Percentiles rank a stretch among this genome's conserved stretches.
Conservation (phyloP, 2,888 invertebrate species). For the Parnassius glacialis region DNA sequence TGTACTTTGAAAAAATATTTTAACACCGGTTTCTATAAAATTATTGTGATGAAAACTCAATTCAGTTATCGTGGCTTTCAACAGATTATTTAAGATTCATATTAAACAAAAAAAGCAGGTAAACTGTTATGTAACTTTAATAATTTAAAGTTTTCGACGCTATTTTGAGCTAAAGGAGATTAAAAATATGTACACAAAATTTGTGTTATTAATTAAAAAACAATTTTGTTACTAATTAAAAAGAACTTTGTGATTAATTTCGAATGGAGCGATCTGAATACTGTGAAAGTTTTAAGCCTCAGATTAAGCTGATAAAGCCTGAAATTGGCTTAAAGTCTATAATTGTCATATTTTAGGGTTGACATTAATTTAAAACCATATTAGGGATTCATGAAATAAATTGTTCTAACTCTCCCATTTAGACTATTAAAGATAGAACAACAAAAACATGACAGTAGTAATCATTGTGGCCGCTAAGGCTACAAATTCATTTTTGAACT, state of each 20-base stretch:
- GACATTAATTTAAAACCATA: too few relatives aligned
- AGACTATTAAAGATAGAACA: too few relatives aligned
- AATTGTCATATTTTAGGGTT: not conserved
- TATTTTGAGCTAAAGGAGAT: not conserved
- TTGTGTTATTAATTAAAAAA: conserved; percentile 21
- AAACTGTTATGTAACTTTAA: conserved; percentile 10
- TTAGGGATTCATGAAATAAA: too few relatives aligned
- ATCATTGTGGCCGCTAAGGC: too few relatives aligned
- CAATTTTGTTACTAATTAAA: conserved; percentile 19
- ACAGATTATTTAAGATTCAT: too few relatives aligned
- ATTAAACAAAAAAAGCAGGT: not conserved
- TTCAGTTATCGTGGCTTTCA: too few relatives aligned
- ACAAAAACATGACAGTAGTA: too few relatives aligned
- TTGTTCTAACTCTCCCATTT: too few relatives aligned
- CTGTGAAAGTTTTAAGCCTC: conserved; percentile 23
- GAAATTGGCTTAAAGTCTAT: conserved; percentile 3
- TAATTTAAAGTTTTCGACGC: conserved; percentile 10
- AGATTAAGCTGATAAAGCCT: conserved; percentile 15
- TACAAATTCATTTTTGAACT: too few relatives aligned
- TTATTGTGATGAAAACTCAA: too few relatives aligned
- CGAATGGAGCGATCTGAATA: conserved; percentile 1
- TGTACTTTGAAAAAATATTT: too few relatives aligned
- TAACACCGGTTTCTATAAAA: too few relatives aligned
- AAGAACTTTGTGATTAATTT: conserved; percentile 20
- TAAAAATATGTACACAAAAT: conserved; percentile 17